Percentiles rank a stretch among this genome's conserved stretches.
phyloP scores from a whole-genome alignment of 1,140 invertebrate genomes.

The Phymastichus coffea region DNA sequence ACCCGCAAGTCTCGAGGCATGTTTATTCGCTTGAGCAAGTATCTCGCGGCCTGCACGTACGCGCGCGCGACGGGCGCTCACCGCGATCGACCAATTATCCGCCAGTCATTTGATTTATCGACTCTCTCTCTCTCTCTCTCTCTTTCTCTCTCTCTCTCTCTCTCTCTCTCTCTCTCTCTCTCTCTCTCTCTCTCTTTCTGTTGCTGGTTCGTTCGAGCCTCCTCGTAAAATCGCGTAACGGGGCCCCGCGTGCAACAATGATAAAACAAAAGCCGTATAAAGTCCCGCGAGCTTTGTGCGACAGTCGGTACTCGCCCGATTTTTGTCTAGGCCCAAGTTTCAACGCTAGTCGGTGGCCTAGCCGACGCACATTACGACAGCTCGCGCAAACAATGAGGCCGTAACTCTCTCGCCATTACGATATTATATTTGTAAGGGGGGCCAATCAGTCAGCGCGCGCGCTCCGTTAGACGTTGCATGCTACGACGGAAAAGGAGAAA shows the following conservation, averaged over 20 bases:
- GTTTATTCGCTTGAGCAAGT: conserved; percentile 5
- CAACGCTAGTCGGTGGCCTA: too few relatives aligned
- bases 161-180: not conserved
- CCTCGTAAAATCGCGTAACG: conserved; percentile 25
- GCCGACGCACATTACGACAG: too few relatives aligned
- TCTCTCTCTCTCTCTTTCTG: not conserved
- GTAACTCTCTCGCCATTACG: too few relatives aligned
- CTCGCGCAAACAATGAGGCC: too few relatives aligned
- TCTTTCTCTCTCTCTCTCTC: not conserved
- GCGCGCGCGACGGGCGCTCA: not conserved
- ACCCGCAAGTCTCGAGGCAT: too few relatives aligned
- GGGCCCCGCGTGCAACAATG: conserved; percentile 12
- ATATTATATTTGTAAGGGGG: too few relatives aligned
- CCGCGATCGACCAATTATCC: conserved; percentile 26
- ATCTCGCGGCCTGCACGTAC: not conserved
- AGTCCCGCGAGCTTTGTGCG: not conserved
- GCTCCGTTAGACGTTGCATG: too few relatives aligned
- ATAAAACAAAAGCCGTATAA: conserved; percentile 12
- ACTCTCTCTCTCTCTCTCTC: conserved; percentile 18
- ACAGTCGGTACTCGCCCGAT: not conserved
- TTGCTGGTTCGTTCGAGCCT: not conserved
- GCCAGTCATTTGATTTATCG: conserved; percentile 27
- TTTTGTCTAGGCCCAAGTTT: too few relatives aligned
- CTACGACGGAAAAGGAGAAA: too few relatives aligned
- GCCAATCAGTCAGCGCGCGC: too few relatives aligned